Conservation (phyloP, 2,113 vertebrate species). For the Rhynchomys soricoides region DNA sequence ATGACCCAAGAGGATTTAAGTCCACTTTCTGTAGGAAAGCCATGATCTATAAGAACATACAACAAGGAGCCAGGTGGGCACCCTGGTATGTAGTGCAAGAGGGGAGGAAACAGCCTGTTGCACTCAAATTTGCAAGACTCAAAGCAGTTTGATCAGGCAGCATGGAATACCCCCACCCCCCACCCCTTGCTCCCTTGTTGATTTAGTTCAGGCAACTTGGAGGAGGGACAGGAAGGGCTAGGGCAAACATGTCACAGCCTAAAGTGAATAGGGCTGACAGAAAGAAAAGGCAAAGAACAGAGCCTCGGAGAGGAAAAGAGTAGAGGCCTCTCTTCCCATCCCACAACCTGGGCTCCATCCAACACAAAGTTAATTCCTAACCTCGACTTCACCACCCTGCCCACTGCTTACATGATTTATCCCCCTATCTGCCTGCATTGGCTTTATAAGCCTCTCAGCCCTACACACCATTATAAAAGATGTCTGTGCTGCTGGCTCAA, state of each 20-base stretch:
- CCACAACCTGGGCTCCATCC: conserved; percentile 87
- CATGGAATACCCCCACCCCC: conserved; percentile 1
- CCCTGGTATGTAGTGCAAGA: not conserved
- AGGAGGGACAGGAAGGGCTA: conserved; percentile 75
- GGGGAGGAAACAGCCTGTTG: not conserved
- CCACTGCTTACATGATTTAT: conserved; percentile 89
- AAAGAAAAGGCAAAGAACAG: conserved; percentile 78
- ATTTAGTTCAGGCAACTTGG: conserved; percentile 76
- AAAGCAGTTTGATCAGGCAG: conserved; percentile 50
- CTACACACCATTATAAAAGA: conserved; percentile 86
- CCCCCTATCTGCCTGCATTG: conserved; percentile 85
- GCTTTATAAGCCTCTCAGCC: conserved; percentile 86
- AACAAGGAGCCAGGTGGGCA: not conserved
- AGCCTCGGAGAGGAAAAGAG: conserved; percentile 73
- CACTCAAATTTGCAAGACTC: conserved; percentile 10
- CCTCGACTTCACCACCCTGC: conserved; percentile 88
- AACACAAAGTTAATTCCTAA: conserved; percentile 90
- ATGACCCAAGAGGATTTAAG: not conserved
- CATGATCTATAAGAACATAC: not conserved
- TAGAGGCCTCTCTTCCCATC: conserved; percentile 84
- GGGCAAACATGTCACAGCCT: conserved; percentile 80
- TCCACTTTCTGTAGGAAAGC: conserved; percentile 19
- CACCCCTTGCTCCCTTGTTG: conserved; percentile 68
- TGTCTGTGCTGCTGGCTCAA: conserved; percentile 84
- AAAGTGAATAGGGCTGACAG: conserved; percentile 75